phyloP scores from a whole-genome alignment of 2,888 invertebrate genomes.

The Metellina segmentata region DNA sequence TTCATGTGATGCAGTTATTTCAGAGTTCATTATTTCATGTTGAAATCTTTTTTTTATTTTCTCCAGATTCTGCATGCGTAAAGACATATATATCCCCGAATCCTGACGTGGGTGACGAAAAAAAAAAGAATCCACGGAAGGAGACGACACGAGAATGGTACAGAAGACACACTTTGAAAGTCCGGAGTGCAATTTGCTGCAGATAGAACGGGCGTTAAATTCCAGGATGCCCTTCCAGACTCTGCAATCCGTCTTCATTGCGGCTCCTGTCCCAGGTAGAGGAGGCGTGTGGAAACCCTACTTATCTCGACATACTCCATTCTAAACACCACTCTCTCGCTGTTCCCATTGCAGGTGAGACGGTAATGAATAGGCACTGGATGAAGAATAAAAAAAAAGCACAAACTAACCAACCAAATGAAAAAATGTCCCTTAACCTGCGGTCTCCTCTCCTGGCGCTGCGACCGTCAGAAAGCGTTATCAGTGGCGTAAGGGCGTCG shows the following conservation, averaged over 20 bases:
- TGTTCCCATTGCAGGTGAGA: conserved; percentile 17
- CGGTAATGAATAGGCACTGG: conserved; percentile 57
- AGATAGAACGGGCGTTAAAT: not conserved
- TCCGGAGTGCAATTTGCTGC: not conserved
- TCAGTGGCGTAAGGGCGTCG: conserved; percentile 54
- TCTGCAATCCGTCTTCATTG: conserved; percentile 3
- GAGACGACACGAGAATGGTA: too few relatives aligned
- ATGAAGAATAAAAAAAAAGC: conserved; percentile 14
- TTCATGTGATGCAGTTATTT: too few relatives aligned
- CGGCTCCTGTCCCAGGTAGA: not conserved
- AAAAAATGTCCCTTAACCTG: conserved; percentile 24
- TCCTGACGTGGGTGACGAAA: too few relatives aligned
- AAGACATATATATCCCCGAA: too few relatives aligned
- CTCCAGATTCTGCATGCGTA: too few relatives aligned
- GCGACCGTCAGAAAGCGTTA: conserved; percentile 59
- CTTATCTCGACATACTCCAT: conserved; percentile 34
- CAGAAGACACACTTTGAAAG: not conserved
- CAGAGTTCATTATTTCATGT: too few relatives aligned
- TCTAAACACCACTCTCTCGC: not conserved
- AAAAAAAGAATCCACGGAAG: too few relatives aligned
- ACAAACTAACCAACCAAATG: conserved; percentile 15
- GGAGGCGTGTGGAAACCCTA: conserved; percentile 2
- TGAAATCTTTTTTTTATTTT: too few relatives aligned
- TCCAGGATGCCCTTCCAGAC: not conserved
- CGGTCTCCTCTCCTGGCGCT: conserved; percentile 8